Conservation (phyloP, 2,797 vertebrate genomes). For the Diplodus sargus region DNA sequence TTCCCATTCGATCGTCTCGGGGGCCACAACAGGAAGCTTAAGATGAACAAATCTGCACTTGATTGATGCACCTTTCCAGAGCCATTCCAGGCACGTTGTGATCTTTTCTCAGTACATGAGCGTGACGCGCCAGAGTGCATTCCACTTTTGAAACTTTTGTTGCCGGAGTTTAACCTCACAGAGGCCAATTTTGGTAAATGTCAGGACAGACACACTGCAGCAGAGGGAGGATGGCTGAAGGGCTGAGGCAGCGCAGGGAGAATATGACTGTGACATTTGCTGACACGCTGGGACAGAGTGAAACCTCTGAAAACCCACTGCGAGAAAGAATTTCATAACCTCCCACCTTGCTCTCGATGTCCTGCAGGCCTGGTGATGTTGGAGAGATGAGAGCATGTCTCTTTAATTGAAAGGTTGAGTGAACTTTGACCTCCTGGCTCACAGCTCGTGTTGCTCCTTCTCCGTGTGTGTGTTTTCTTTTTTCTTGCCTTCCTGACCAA, state of each 20-base stretch:
- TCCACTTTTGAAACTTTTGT: slow-evolving; percentile 35
- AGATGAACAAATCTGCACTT: not conserved
- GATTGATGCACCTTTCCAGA: slow-evolving; percentile 28
- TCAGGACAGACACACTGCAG: slow-evolving; percentile 44
- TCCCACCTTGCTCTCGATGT: slow-evolving; percentile 39
- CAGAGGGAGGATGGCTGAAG: slow-evolving; percentile 31
- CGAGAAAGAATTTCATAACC: slow-evolving; percentile 55
- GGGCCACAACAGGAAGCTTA: not conserved
- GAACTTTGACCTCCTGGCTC: slow-evolving; percentile 41
- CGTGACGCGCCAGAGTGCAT: not conserved
- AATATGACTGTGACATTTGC: slow-evolving; percentile 72
- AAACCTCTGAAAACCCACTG: slow-evolving; percentile 44
- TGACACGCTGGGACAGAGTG: slow-evolving; percentile 56
- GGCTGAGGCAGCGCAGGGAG: slow-evolving; percentile 27
- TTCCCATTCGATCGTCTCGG: slow-evolving; percentile 38
- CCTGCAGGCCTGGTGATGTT: slow-evolving; percentile 29
- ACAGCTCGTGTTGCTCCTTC: slow-evolving; percentile 10
- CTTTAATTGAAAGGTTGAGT: slow-evolving; percentile 52
- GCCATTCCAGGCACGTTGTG: slow-evolving; percentile 1
- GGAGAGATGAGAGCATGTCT: slow-evolving; percentile 25
- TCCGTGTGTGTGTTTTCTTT: not conserved
- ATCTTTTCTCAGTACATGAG: slow-evolving; percentile 22
- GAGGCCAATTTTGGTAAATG: slow-evolving; percentile 56
- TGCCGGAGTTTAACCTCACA: slow-evolving; percentile 41
- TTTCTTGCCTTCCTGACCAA: not conserved